These are phyloP conservation scores for Philonicus albiceps DNA, from an alignment of 2,888 invertebrate species.

Conservation along the genomic window DNA sequence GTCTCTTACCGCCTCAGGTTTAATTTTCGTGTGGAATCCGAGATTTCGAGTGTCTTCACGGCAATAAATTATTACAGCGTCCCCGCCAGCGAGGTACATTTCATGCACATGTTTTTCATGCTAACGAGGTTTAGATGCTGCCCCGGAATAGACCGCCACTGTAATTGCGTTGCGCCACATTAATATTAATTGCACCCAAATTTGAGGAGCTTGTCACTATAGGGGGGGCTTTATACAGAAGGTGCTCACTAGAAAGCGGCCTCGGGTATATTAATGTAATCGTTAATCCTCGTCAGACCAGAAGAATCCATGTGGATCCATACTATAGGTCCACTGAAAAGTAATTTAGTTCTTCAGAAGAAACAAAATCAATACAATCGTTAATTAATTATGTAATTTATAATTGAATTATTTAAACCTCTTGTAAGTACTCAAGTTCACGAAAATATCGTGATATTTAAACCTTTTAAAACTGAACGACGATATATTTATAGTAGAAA, in stretches of 20 bases:
- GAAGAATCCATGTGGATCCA: neutral
- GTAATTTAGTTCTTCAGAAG: too few species aligned
- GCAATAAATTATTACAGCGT: neutral
- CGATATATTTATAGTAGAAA: too few species aligned
- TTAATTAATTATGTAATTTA: too few species aligned
- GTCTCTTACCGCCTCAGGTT: neutral
- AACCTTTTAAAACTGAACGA: too few species aligned
- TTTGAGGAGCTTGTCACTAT: neutral
- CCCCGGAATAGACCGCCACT: neutral
- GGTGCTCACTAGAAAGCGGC: neutral
- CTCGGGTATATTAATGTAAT: neutral
- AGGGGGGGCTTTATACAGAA: too few species aligned
- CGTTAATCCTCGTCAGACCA: neutral
- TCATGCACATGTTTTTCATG: neutral
- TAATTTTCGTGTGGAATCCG: neutral
- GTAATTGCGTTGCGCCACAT: neutral
- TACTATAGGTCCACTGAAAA: too few species aligned
- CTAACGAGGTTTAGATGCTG: neutral
- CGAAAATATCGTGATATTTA: too few species aligned
- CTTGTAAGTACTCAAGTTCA: too few species aligned
- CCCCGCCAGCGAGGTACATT: neutral
- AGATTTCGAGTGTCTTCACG: neutral
- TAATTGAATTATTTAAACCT: too few species aligned
- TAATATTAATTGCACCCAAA: neutral
- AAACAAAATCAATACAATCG: too few species aligned